Conservation (phyloP, 2,113 vertebrate genomes). For the Phyllopteryx taeniolatus region DNA sequence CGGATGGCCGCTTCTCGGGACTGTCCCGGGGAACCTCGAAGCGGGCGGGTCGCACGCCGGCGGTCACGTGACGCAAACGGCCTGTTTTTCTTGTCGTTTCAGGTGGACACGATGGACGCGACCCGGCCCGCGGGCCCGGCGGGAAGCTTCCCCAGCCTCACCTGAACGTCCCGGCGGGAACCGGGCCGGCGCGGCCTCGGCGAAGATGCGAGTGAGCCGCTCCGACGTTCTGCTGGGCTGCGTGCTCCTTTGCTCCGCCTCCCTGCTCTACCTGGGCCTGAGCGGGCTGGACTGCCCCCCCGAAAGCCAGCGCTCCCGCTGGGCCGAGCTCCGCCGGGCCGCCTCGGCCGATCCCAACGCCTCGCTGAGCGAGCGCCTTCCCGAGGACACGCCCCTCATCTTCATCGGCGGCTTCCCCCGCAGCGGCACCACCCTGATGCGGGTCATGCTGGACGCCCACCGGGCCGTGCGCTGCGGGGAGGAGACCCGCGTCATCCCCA, state of each 20-base stretch:
- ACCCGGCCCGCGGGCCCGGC: background rate
- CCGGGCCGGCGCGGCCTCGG: no score
- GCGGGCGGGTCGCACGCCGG: background rate
- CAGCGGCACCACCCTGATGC: slow-evolving; percentile 90
- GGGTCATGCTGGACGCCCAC: slow-evolving; percentile 91
- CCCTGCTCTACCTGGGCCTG: slow-evolving; percentile 86
- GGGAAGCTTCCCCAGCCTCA: no score
- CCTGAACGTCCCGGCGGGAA: background rate
- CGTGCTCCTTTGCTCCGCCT: slow-evolving; percentile 83
- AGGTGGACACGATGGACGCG: background rate
- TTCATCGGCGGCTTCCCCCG: slow-evolving; percentile 91
- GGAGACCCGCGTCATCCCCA: slow-evolving; percentile 88
- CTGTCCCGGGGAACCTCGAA: background rate
- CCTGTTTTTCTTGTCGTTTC: background rate
- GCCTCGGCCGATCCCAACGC: slow-evolving; percentile 48
- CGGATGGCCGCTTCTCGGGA: background rate
- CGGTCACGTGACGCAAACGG: background rate
- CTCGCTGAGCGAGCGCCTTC: slow-evolving; percentile 53
- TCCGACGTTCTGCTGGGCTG: slow-evolving; percentile 78
- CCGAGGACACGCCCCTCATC: slow-evolving; percentile 89
- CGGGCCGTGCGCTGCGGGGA: slow-evolving; percentile 85
- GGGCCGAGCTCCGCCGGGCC: slow-evolving; percentile 55
- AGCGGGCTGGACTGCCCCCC: slow-evolving; percentile 87
- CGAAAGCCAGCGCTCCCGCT: slow-evolving; percentile 75
- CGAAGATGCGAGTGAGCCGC: slow-evolving; percentile 54